A percentile compares a stretch with the other conserved stretches of the same genome.
These are phyloP conservation scores for Caenorhabditis macrosperma DNA, from an alignment of 2,888 invertebrate species.

Conservation along the genomic window DNA sequence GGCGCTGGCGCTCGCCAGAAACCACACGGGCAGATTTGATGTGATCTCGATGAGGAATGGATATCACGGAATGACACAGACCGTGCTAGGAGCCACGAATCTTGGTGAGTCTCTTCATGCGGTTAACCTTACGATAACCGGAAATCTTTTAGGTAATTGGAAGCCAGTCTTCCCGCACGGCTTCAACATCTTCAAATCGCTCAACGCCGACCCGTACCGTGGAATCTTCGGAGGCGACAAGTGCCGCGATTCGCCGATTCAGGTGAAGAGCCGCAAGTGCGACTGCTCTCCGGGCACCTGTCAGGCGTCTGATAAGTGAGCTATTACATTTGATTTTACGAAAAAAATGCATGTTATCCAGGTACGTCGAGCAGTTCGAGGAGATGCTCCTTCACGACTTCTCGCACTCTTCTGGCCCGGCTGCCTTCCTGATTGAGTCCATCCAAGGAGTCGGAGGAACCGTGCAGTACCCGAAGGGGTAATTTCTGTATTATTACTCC, in stretches of 20 bases:
- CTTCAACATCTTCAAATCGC: slow-evolving; percentile 84
- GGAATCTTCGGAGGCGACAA: slow-evolving; percentile 92
- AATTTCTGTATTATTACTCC: no score
- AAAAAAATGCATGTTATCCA: no score
- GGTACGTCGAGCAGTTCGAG: slow-evolving; percentile 88
- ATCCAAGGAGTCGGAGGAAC: slow-evolving; percentile 96
- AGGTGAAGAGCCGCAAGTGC: slow-evolving; percentile 74
- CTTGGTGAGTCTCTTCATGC: no score
- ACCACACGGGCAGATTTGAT: slow-evolving; percentile 88
- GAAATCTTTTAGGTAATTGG: no score
- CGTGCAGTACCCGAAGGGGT: slow-evolving; percentile 88
- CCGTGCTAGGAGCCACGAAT: slow-evolving; percentile 89
- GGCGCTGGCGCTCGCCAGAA: slow-evolving; percentile 90
- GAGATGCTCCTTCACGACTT: slow-evolving; percentile 88
- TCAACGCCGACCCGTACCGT: slow-evolving; percentile 92
- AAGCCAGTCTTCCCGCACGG: slow-evolving; percentile 83
- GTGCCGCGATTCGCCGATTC: slow-evolving; percentile 89
- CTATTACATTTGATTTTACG: no score
- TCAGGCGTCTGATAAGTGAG: slow-evolving; percentile 85
- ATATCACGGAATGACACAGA: slow-evolving; percentile 93
- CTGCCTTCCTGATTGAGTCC: slow-evolving; percentile 93
- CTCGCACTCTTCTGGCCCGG: slow-evolving; percentile 85
- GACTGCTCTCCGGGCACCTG: slow-evolving; percentile 83
- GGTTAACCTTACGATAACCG: no score
- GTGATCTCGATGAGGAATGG: slow-evolving; percentile 89